phyloP scores from a whole-genome alignment of 2,113 vertebrate genomes.

The Gnathochromis pfefferi region DNA sequence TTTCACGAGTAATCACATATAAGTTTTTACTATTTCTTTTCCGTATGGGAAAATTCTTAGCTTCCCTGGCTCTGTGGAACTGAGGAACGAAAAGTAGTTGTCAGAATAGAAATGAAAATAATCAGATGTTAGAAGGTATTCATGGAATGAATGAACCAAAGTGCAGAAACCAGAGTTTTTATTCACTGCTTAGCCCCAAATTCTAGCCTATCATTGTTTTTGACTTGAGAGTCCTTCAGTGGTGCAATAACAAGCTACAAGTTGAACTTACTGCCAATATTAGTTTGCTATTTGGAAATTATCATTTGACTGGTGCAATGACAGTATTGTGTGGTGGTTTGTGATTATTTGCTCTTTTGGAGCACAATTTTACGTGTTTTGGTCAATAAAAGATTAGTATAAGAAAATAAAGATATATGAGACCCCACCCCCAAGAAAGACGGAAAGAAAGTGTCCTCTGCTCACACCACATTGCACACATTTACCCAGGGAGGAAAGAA shows the following conservation, averaged over 20 bases:
- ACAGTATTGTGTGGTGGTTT: not conserved
- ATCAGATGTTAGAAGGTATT: not conserved
- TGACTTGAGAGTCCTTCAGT: not conserved
- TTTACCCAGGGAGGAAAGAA: not conserved
- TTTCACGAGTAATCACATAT: too few relatives aligned
- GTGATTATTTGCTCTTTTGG: not conserved
- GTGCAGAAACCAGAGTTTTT: not conserved
- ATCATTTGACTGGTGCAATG: not conserved
- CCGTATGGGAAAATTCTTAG: fast-evolving
- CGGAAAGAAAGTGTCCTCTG: fast-evolving
- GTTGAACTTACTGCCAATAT: not conserved
- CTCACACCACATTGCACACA: not conserved
- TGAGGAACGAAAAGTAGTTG: not conserved
- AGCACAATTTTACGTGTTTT: fast-evolving
- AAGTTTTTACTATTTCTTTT: too few relatives aligned
- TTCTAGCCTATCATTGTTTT: not conserved
- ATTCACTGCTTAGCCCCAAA: fast-evolving
- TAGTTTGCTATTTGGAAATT: not conserved
- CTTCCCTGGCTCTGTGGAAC: not conserved
- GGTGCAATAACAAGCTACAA: not conserved
- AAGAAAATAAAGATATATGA: not conserved
- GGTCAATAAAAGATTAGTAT: not conserved
- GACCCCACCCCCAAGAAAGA: not conserved
- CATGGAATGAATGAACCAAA: not conserved
- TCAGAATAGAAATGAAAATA: not conserved